Evolutionary conservation across 2,113 vertebrate species (phyloP).

Genomic region (Centropristis striata): DNA sequence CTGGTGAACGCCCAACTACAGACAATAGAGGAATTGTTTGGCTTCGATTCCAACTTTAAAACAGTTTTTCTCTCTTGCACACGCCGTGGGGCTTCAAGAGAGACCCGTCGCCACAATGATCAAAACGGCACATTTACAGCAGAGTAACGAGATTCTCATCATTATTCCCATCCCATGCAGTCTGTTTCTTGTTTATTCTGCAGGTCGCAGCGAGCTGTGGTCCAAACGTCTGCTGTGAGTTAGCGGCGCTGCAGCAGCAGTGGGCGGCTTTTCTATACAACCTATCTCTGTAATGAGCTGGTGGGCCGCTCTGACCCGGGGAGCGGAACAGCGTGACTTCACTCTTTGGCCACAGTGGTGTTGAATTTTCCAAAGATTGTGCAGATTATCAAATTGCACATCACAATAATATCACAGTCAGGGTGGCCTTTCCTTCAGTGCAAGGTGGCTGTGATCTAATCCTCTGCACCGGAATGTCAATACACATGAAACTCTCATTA

Average conservation of each 20-base stretch:
- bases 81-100: conserved; percentile 16
- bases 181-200: conserved; percentile 59
- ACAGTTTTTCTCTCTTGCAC: conserved; percentile 7
- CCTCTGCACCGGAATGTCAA: conserved; percentile 1
- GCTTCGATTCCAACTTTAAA: conserved; percentile 11
- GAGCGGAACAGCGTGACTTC: conserved; percentile 22
- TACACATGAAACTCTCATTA: conserved; percentile 46
- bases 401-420: conserved; percentile 19
- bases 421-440: conserved; percentile 28
- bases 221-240: conserved; percentile 64
- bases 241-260: conserved; percentile 28
- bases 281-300: conserved; percentile 40
- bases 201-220: conserved; percentile 35
- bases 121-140: conserved; percentile 31
- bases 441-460: not conserved
- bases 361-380: conserved; percentile 46
- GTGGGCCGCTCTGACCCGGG: conserved; percentile 22
- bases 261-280: conserved; percentile 34
- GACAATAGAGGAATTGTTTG: conserved; percentile 66
- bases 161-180: conserved; percentile 24
- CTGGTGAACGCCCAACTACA: conserved; percentile 54
- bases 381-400: conserved; percentile 49
- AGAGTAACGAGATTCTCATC: conserved; percentile 43
- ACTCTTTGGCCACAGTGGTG: conserved; percentile 22
- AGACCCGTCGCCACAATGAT: conserved; percentile 27